phyloP scores from a whole-genome alignment of 1,140 invertebrate species.

The Orussus abietinus region DNA sequence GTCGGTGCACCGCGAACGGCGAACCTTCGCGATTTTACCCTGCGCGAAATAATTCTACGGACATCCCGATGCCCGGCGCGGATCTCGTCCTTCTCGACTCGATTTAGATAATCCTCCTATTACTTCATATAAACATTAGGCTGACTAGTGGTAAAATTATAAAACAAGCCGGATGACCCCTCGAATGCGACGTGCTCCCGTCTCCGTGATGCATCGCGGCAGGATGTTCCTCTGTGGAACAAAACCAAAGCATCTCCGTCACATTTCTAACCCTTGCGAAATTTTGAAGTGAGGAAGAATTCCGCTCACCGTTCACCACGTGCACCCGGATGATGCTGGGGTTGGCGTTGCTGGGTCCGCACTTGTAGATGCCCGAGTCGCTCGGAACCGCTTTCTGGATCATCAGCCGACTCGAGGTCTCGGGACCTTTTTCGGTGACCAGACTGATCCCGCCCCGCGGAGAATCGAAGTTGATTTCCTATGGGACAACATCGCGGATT shows the following conservation, averaged over 20 bases:
- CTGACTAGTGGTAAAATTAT: constrained; percentile 37
- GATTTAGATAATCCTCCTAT: too few species aligned
- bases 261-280: too few species aligned
- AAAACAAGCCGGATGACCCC: constrained; percentile 27
- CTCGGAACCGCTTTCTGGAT: constrained; percentile 56
- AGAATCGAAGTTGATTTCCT: constrained; percentile 59
- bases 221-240: constrained; percentile 51
- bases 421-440: constrained; percentile 57
- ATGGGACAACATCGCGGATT: too few species aligned
- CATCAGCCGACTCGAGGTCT: constrained; percentile 60
- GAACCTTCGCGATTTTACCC: constrained; percentile 38
- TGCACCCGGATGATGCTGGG: constrained; percentile 59
- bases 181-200: constrained; percentile 34
- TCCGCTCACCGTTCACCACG: constrained; percentile 63
- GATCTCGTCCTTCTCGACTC: too few species aligned
- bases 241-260: constrained; percentile 20
- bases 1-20: constrained; percentile 29
- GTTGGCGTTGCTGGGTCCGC: constrained; percentile 61
- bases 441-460: constrained; percentile 57
- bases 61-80: constrained; percentile 14
- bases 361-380: constrained; percentile 60
- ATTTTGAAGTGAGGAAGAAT: too few species aligned
- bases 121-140: constrained; percentile 35
- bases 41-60: constrained; percentile 32
- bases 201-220: constrained; percentile 54